Evolutionary conservation across 2,113 vertebrate species (phyloP).

Genomic region (Petromus typicus): DNA sequence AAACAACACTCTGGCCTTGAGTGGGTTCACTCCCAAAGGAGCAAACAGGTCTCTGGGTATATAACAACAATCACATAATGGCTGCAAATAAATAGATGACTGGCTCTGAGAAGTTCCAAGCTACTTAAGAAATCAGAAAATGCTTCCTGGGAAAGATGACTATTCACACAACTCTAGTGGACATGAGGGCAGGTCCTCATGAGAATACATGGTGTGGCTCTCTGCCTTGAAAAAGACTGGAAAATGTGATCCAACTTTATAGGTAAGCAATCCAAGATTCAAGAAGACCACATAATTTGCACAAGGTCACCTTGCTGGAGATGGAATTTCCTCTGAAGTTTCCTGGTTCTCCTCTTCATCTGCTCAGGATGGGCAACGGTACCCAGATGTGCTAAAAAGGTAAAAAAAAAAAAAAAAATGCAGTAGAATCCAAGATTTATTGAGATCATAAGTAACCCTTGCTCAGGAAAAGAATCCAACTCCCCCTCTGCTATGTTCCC

Average conservation of each 20-base stretch:
- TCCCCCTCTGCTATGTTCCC: slow-evolving; percentile 79
- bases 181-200: neutral
- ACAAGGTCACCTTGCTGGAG: slow-evolving; percentile 37
- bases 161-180: neutral
- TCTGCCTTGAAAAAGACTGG: neutral
- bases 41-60: neutral
- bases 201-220: neutral
- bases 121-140: neutral
- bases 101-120: neutral
- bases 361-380: slow-evolving; percentile 55
- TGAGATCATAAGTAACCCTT: slow-evolving; percentile 83
- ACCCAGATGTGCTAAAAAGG: slow-evolving; percentile 75
- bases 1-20: neutral
- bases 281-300: neutral
- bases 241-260: neutral
- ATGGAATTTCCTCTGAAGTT: slow-evolving; percentile 59
- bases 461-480: slow-evolving; percentile 77
- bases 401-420: slow-evolving; percentile 26
- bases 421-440: slow-evolving; percentile 81
- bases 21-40: neutral
- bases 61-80: neutral
- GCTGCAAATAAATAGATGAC: neutral
- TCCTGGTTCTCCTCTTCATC: slow-evolving; percentile 37
- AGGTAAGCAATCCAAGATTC: neutral
- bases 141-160: neutral